These are phyloP conservation scores for Euthynnus affinis DNA, from an alignment of 2,797 vertebrate species.

Conservation along the genomic window DNA sequence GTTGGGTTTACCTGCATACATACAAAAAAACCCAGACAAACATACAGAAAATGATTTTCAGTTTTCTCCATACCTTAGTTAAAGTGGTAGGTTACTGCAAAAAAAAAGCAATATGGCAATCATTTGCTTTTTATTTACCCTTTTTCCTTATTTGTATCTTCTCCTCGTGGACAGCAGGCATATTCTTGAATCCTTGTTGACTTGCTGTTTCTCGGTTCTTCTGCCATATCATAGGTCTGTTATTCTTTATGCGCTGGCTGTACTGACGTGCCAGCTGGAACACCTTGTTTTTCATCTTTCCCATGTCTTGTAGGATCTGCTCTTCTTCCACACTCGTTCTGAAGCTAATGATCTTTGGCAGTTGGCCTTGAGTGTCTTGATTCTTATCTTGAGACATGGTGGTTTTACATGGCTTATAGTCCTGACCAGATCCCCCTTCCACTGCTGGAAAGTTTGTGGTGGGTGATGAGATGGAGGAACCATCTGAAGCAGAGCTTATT, in stretches of 20 bases:
- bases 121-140: slow-evolving; percentile 69
- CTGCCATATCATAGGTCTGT: slow-evolving; percentile 75
- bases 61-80: slow-evolving; percentile 4
- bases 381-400: slow-evolving; percentile 49
- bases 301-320: slow-evolving; percentile 86
- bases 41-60: slow-evolving; percentile 16
- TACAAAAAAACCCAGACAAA: slow-evolving; percentile 41
- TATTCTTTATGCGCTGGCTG: slow-evolving; percentile 95
- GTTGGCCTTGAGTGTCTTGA: slow-evolving; percentile 58
- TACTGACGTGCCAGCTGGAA: slow-evolving; percentile 96
- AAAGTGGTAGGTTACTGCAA: neutral
- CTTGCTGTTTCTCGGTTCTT: slow-evolving; percentile 65
- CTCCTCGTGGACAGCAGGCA: slow-evolving; percentile 81
- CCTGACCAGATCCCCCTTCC: slow-evolving; percentile 56
- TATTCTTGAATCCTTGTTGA: slow-evolving; percentile 67
- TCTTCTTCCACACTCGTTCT: slow-evolving; percentile 80
- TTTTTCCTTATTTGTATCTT: slow-evolving; percentile 72
- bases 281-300: slow-evolving; percentile 92
- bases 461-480: slow-evolving; percentile 65
- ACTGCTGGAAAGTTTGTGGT: slow-evolving; percentile 60
- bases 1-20: slow-evolving; percentile 83
- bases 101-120: slow-evolving; percentile 24
- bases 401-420: slow-evolving; percentile 49
- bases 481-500: slow-evolving; percentile 72
- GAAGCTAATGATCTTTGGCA: slow-evolving; percentile 80